These are phyloP conservation scores for Strigops habroptila DNA, from an alignment of 2,113 vertebrate species.

Conservation along the genomic window DNA sequence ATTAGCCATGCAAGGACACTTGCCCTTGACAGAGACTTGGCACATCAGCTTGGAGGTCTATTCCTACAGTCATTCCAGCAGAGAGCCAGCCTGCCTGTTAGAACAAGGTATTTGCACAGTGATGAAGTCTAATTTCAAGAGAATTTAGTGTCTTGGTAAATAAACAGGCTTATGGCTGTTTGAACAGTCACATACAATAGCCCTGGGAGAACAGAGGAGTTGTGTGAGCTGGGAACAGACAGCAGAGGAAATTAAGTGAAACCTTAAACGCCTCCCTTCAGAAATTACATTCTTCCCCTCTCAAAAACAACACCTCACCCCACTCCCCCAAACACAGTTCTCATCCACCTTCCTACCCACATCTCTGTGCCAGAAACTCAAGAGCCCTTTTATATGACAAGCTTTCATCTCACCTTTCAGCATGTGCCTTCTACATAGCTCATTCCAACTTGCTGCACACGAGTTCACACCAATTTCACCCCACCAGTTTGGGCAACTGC, in stretches of 20 bases:
- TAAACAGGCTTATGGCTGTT: neutral
- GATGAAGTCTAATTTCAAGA: neutral
- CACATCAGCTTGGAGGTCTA: neutral
- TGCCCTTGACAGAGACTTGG: neutral
- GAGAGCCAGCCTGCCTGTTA: neutral
- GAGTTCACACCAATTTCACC: accelerated
- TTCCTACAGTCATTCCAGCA: neutral
- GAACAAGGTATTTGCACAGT: neutral
- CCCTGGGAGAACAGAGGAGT: neutral
- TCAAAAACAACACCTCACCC: neutral
- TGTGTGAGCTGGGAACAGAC: neutral
- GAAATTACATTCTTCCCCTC: neutral
- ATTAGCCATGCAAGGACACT: neutral
- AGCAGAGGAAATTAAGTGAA: neutral
- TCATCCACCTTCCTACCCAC: neutral
- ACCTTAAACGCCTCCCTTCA: neutral
- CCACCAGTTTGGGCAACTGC: neutral
- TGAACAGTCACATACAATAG: neutral
- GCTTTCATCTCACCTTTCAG: accelerated
- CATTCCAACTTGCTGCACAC: accelerated
- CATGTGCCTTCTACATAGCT: accelerated
- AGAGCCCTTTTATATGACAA: accelerated
- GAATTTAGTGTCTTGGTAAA: neutral
- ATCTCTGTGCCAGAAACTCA: accelerated
- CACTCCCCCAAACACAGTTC: too few species aligned